Percentiles rank a stretch among this genome's conserved stretches.
phyloP scores from a whole-genome alignment of 2,113 vertebrate genomes.

The Heliornis fulica region DNA sequence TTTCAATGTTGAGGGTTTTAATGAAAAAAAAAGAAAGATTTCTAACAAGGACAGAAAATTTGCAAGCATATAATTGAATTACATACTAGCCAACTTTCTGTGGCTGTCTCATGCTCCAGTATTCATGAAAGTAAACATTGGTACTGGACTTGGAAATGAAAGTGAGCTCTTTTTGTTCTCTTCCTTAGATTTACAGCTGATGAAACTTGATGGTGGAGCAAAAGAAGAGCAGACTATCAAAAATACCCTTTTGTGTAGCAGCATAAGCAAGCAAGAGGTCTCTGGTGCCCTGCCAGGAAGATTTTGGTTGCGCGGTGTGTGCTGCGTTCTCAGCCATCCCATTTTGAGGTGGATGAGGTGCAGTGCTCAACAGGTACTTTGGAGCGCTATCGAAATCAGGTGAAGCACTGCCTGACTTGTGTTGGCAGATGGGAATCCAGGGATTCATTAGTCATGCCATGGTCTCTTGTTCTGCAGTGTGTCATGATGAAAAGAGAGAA shows the following conservation, averaged over 20 bases:
- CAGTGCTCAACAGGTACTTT: not conserved
- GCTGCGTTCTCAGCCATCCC: not conserved
- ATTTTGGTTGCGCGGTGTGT: fast-evolving
- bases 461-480: slow-evolving; percentile 30
- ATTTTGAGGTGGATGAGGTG: not conserved
- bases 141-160: not conserved
- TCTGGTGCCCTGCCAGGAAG: not conserved
- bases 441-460: slow-evolving; percentile 47
- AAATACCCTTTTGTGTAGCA: not conserved
- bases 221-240: not conserved
- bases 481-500: not conserved
- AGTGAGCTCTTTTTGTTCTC: not conserved
- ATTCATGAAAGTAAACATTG: not conserved
- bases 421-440: slow-evolving; percentile 39
- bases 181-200: not conserved
- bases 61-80: not conserved
- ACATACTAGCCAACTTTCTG: not conserved
- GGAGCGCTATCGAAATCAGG: fast-evolving
- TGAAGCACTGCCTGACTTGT: slow-evolving; percentile 28
- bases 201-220: not conserved
- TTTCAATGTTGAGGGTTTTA: not conserved
- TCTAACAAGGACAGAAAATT: not conserved
- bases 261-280: not conserved
- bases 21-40: not conserved
- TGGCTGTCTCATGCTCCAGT: not conserved